Evolutionary conservation across 2,888 invertebrate species (phyloP).

Genomic region (Catonia carolina): DNA sequence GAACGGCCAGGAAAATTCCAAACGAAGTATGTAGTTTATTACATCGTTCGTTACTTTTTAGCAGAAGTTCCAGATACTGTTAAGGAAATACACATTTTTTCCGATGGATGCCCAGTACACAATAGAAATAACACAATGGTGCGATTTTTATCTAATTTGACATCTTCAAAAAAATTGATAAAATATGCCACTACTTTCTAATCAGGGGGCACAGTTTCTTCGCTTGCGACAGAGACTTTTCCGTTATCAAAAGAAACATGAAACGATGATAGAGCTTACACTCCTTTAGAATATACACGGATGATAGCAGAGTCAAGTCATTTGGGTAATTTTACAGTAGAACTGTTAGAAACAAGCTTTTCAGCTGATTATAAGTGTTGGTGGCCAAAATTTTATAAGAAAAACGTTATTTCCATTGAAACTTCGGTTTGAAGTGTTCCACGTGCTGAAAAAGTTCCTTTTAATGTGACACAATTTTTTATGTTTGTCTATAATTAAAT

Average conservation of each 20-base stretch:
- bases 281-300: too few species aligned
- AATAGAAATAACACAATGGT: slow-evolving; percentile 31
- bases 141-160: slow-evolving; percentile 20
- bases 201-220: slow-evolving; percentile 29
- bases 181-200: slow-evolving; percentile 27
- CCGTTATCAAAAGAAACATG: slow-evolving; percentile 23
- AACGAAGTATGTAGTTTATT: slow-evolving; percentile 28
- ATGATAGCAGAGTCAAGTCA: too few species aligned
- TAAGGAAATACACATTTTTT: slow-evolving; percentile 31
- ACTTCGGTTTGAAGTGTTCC: too few species aligned
- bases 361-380: too few species aligned
- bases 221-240: slow-evolving; percentile 29
- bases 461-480: too few species aligned
- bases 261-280: too few species aligned
- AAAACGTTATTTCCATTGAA: too few species aligned
- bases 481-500: too few species aligned
- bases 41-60: slow-evolving; percentile 16
- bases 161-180: slow-evolving; percentile 24
- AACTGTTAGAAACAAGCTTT: too few species aligned
- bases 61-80: slow-evolving; percentile 2
- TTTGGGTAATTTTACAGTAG: too few species aligned
- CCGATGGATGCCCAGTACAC: slow-evolving; percentile 35
- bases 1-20: slow-evolving; percentile 28
- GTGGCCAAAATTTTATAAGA: too few species aligned
- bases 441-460: too few species aligned